Conservation (phyloP, 2,113 vertebrate species). For the Haplotaxodon microlepis region DNA sequence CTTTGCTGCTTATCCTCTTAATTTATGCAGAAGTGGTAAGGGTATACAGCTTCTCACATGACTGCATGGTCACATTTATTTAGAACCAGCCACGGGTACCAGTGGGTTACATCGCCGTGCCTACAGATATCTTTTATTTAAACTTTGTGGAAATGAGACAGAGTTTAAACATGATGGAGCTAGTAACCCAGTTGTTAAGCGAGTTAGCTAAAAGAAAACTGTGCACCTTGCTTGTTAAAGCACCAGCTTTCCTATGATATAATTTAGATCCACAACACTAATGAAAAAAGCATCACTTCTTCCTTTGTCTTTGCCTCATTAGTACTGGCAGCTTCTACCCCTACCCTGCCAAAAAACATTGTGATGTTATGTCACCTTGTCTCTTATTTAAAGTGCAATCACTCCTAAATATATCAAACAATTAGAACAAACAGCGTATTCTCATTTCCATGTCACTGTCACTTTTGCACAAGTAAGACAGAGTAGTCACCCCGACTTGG, state of each 20-base stretch:
- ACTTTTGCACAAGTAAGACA: neutral
- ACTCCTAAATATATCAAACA: neutral
- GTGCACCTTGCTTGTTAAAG: neutral
- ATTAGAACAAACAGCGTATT: neutral
- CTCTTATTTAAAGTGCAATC: neutral
- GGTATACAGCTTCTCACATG: neutral
- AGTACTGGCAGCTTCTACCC: neutral
- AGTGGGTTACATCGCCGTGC: neutral
- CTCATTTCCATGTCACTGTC: neutral
- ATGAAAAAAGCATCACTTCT: neutral
- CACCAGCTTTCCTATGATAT: neutral
- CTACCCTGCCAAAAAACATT: conserved; percentile 2
- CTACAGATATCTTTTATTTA: neutral
- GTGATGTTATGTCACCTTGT: neutral
- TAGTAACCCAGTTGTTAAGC: rapidly evolving
- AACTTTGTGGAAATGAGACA: neutral
- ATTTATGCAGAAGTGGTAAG: neutral
- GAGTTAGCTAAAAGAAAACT: neutral
- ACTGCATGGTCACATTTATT: neutral
- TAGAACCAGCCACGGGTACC: neutral
- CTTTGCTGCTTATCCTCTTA: neutral
- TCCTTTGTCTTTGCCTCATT: neutral
- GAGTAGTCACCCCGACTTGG: neutral
- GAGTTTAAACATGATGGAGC: neutral
- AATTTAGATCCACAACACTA: neutral